These are phyloP conservation scores for Hylaeus anthracinus DNA, from an alignment of 1,140 invertebrate genomes.

Conservation along the genomic window DNA sequence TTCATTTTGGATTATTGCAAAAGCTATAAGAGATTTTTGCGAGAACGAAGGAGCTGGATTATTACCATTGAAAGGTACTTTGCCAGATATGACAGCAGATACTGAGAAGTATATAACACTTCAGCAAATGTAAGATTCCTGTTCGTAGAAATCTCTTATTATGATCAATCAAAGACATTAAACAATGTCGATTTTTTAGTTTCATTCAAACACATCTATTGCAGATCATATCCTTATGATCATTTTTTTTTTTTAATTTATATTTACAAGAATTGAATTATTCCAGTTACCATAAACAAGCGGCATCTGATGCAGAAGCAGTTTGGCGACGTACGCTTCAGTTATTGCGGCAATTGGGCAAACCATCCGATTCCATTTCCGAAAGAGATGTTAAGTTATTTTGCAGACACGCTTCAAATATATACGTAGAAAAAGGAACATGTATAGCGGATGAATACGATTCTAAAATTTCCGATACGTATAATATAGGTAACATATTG, in stretches of 20 bases:
- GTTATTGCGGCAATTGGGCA: conserved; percentile 88
- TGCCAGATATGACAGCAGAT: conserved; percentile 99
- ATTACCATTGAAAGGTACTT: conserved; percentile 93
- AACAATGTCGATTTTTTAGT: too few species aligned
- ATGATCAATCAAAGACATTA: background rate
- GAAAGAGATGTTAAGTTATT: conserved; percentile 91
- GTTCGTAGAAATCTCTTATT: background rate
- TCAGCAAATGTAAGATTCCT: conserved; percentile 88
- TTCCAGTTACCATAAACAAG: conserved; percentile 90
- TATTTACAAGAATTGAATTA: conserved; percentile 5
- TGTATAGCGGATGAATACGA: conserved; percentile 91
- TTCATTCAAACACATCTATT: too few species aligned
- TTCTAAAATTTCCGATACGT: conserved; percentile 81
- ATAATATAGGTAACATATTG: conserved; percentile 81
- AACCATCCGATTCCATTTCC: conserved; percentile 87
- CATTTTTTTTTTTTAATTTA: background rate
- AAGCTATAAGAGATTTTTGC: conserved; percentile 94
- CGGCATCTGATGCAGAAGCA: conserved; percentile 89
- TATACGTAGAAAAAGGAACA: conserved; percentile 90
- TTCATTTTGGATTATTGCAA: conserved; percentile 96
- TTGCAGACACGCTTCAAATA: conserved; percentile 91
- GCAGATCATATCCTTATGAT: too few species aligned
- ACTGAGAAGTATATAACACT: conserved; percentile 95
- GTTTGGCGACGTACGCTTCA: conserved; percentile 91
- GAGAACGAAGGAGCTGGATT: conserved; percentile 91